Conservation (phyloP, 2,888 invertebrate species). For the Andrena hattorfiana region DNA sequence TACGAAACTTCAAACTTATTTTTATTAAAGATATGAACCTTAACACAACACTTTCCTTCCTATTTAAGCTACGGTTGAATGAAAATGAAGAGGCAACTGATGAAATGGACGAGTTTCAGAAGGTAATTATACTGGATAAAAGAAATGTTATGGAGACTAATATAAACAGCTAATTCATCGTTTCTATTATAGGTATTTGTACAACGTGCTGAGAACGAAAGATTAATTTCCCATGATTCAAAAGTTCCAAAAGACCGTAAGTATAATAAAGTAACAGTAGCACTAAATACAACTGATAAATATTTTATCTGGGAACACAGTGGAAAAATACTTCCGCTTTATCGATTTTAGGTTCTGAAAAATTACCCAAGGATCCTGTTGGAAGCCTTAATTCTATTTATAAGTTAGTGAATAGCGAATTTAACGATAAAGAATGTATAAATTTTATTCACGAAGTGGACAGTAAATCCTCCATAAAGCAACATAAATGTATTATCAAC, state of each 20-base stretch:
- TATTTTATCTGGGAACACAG: background rate
- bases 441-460: background rate
- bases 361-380: background rate
- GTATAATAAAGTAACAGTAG: background rate
- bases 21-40: background rate
- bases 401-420: background rate
- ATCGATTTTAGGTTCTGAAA: background rate
- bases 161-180: background rate
- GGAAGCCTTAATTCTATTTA: background rate
- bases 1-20: background rate
- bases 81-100: background rate
- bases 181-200: background rate
- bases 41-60: background rate
- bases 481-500: conserved; percentile 84
- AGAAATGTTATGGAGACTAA: background rate
- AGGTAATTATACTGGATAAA: conserved; percentile 8
- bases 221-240: background rate
- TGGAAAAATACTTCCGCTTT: background rate
- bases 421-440: background rate
- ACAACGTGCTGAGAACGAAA: background rate
- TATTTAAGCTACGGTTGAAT: background rate
- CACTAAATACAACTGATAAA: background rate
- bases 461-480: rapidly evolving
- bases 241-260: background rate
- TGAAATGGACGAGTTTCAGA: background rate